A percentile compares a stretch with the other conserved stretches of the same genome.
Conservation (phyloP, 2,113 vertebrate genomes). For the Lepus europaeus region DNA sequence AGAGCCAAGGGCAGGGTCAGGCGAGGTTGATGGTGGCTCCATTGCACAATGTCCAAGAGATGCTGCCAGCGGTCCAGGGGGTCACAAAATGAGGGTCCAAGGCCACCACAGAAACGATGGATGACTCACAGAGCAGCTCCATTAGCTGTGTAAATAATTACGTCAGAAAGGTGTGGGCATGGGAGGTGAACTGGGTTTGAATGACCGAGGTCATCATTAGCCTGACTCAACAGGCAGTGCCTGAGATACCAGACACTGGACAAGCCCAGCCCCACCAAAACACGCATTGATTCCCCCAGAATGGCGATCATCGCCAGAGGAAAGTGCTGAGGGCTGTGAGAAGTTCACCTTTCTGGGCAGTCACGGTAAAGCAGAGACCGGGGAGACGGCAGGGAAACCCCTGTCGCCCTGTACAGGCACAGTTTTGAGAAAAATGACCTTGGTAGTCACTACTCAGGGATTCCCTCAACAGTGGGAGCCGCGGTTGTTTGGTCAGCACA, state of each 20-base stretch:
- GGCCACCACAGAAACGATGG: background rate
- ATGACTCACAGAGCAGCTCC: background rate
- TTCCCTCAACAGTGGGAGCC: background rate
- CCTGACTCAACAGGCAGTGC: background rate
- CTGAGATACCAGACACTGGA: background rate
- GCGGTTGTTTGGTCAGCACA: background rate
- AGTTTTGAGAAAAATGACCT: background rate
- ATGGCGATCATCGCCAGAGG: slow-evolving; percentile 7
- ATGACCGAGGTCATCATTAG: background rate
- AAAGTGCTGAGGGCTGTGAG: background rate
- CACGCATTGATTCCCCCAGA: background rate
- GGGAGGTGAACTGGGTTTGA: background rate
- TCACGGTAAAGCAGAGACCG: background rate
- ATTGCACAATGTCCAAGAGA: background rate
- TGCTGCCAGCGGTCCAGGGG: background rate
- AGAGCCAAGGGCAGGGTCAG: background rate
- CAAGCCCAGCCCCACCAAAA: background rate
- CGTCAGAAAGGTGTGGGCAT: background rate
- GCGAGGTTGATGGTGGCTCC: background rate
- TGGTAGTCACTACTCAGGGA: background rate
- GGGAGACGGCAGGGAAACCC: background rate
- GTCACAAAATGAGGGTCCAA: slow-evolving; percentile 11
- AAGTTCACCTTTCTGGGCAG: background rate
- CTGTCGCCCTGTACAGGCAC: background rate
- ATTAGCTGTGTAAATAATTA: background rate